Evolutionary conservation across 2,113 vertebrate genomes (phyloP).

Genomic region (Ursus arctos): DNA sequence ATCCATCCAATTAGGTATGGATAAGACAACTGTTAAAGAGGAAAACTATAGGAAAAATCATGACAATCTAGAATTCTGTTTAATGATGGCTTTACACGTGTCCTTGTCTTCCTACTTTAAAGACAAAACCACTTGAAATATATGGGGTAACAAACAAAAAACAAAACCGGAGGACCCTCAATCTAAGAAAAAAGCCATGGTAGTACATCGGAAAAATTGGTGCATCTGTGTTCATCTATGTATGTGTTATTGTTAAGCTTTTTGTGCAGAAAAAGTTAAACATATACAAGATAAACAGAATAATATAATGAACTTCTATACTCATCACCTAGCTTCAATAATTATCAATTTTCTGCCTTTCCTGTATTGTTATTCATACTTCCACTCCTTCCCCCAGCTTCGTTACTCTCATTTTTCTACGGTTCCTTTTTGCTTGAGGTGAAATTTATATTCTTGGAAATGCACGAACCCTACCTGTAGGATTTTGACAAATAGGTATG

Average conservation of each 20-base stretch:
- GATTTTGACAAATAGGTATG: neutral
- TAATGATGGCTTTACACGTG: neutral
- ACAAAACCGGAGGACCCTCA: neutral
- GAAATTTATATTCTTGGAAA: constrained; percentile 16
- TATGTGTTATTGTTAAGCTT: neutral
- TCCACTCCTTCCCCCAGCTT: neutral
- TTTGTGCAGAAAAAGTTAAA: neutral
- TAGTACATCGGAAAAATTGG: neutral
- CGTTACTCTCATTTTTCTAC: neutral
- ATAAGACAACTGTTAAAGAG: neutral
- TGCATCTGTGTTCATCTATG: neutral
- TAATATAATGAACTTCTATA: neutral
- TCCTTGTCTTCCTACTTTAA: constrained; percentile 23
- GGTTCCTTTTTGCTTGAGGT: neutral
- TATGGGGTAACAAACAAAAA: neutral
- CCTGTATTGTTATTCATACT: neutral
- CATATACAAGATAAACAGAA: neutral
- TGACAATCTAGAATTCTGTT: neutral
- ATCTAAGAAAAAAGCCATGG: neutral
- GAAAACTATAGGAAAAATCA: neutral
- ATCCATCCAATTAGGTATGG: neutral
- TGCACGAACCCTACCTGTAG: neutral
- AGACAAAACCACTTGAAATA: neutral
- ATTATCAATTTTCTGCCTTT: neutral
- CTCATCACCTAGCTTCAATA: neutral